These are phyloP conservation scores for Polydesmus complanatus DNA, from an alignment of 2,888 invertebrate genomes.

Conservation along the genomic window DNA sequence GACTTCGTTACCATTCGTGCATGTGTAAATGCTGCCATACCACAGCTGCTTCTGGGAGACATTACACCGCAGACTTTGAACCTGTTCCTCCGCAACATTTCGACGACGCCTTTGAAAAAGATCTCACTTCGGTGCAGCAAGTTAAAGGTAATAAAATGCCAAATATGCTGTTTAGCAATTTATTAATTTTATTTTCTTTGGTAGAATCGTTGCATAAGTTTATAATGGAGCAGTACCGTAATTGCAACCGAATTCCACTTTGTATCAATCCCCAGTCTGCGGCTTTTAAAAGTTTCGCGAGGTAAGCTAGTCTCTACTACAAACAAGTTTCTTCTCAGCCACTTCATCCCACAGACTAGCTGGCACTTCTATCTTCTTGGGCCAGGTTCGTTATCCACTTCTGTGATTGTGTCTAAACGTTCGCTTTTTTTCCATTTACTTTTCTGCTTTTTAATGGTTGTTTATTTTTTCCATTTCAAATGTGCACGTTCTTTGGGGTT, in stretches of 20 bases:
- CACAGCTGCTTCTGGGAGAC: constrained; percentile 55
- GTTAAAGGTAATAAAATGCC: constrained; percentile 84
- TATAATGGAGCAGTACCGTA: constrained; percentile 81
- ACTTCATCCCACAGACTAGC: constrained; percentile 11
- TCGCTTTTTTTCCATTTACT: not conserved
- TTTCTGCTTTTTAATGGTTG: not conserved
- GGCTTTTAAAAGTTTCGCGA: constrained; percentile 99
- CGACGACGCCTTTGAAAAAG: constrained; percentile 93
- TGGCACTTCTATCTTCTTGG: constrained; percentile 9
- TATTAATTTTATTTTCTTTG: constrained; percentile 35
- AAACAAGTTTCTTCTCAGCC: not conserved
- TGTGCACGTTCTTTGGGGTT: not conserved
- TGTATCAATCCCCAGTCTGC: constrained; percentile 99
- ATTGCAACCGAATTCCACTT: constrained; percentile 87
- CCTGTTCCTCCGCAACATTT: constrained; percentile 80
- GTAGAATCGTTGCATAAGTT: constrained; percentile 98
- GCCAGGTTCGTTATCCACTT: constrained; percentile 12
- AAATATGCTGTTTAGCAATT: no score
- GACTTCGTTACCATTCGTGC: constrained; percentile 96
- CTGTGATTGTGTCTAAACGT: not conserved
- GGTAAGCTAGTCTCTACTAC: constrained; percentile 45
- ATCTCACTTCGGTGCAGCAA: constrained; percentile 79
- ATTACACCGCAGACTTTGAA: constrained; percentile 83
- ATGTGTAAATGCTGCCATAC: constrained; percentile 96
- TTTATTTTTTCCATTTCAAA: not conserved